Evolutionary conservation across 2,888 invertebrate genomes (phyloP).

Genomic region (Melinaea marsaeus): DNA sequence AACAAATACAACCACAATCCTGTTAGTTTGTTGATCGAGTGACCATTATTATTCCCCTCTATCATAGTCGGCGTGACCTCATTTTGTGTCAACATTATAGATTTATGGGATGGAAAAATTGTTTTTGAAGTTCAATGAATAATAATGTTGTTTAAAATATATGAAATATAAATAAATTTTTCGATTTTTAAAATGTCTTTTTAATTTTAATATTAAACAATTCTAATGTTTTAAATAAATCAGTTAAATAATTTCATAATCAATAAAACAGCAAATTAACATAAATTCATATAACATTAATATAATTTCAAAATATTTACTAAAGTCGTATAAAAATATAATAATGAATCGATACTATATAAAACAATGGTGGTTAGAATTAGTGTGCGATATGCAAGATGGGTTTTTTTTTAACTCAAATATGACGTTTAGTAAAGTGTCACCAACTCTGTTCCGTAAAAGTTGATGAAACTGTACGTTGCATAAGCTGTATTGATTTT

Average conservation of each 20-base stretch:
- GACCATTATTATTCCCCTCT: conserved; percentile 4
- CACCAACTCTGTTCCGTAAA: conserved; percentile 3
- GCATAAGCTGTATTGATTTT: too few relatives aligned
- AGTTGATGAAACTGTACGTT: too few relatives aligned
- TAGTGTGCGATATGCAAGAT: conserved; percentile 12
- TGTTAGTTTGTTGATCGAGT: conserved; percentile 4
- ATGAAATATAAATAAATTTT: background rate
- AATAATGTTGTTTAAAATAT: background rate
- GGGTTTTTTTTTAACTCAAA: conserved; percentile 8
- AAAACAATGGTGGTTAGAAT: too few relatives aligned
- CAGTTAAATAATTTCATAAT: too few relatives aligned
- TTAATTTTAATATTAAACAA: too few relatives aligned
- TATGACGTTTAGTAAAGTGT: conserved; percentile 12
- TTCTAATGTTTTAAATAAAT: too few relatives aligned
- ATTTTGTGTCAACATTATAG: conserved; percentile 29
- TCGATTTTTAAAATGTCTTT: background rate
- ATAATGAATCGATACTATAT: too few relatives aligned
- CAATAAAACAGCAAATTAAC: too few relatives aligned
- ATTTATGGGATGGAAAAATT: conserved; percentile 24
- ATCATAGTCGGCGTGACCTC: conserved; percentile 28
- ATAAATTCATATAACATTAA: too few relatives aligned
- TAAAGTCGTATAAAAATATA: too few relatives aligned
- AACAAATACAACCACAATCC: background rate
- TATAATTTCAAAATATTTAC: too few relatives aligned
- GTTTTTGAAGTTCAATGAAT: conserved; percentile 21